Percentiles rank a stretch among this genome's conserved stretches.
Evolutionary conservation across 2,113 vertebrate genomes (phyloP).

Genomic region (Heterochromis multidens): DNA sequence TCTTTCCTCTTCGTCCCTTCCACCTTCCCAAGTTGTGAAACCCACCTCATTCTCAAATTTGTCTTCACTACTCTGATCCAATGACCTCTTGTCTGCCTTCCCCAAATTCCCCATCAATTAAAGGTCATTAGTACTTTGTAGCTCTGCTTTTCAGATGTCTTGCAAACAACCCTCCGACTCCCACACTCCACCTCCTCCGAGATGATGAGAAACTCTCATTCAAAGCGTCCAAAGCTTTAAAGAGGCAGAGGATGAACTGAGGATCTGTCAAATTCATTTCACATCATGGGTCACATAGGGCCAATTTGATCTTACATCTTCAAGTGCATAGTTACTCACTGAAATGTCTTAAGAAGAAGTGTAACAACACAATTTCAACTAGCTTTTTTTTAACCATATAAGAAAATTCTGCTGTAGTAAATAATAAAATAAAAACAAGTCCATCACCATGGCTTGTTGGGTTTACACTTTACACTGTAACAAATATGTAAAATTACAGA

Average conservation of each 20-base stretch:
- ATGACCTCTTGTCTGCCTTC: neutral
- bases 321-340: too few species aligned
- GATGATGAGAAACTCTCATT: neutral
- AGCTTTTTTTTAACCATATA: too few species aligned
- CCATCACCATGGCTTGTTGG: too few species aligned
- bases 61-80: neutral
- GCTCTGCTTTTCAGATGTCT: neutral
- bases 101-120: neutral
- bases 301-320: neutral
- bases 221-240: neutral
- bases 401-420: too few species aligned
- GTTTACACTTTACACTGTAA: too few species aligned
- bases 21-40: neutral
- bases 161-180: neutral
- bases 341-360: too few species aligned
- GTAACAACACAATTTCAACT: too few species aligned
- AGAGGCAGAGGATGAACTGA: neutral
- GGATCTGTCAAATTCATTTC: neutral
- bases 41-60: neutral
- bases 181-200: neutral
- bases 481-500: too few species aligned
- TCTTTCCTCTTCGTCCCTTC: neutral
- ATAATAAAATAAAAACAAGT: too few species aligned
- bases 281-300: neutral
- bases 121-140: neutral